A percentile compares a stretch with the other conserved stretches of the same genome.
These are phyloP conservation scores for Drosophila birchii DNA, from an alignment of 2,888 invertebrate species.

Conservation along the genomic window DNA sequence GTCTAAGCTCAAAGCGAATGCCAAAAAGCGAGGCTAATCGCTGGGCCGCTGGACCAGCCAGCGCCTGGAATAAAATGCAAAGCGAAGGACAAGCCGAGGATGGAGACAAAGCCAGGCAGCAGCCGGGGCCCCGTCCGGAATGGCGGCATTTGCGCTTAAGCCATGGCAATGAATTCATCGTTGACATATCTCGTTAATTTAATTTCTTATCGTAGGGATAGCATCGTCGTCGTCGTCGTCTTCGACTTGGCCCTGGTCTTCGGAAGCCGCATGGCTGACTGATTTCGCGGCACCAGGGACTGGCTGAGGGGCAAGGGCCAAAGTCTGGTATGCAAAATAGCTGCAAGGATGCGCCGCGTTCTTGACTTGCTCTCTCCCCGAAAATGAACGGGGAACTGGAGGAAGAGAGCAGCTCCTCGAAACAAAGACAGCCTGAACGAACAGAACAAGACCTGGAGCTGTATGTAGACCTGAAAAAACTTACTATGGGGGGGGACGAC, in stretches of 20 bases:
- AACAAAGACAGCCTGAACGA: conserved; percentile 34
- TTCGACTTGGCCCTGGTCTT: conserved; percentile 48
- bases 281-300: conserved; percentile 45
- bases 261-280: conserved; percentile 76
- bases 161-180: conserved; percentile 84
- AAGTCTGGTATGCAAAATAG: conserved; percentile 78
- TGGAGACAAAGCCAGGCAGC: conserved; percentile 24
- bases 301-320: conserved; percentile 21
- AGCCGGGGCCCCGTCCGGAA: conserved; percentile 66
- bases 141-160: conserved; percentile 84
- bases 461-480: conserved; percentile 22
- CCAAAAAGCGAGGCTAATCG: conserved; percentile 80
- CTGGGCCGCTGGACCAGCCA: conserved; percentile 63
- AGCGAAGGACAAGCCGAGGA: conserved; percentile 45
- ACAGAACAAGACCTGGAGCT: conserved; percentile 29
- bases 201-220: conserved; percentile 84
- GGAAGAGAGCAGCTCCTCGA: conserved; percentile 4
- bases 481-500: conserved; percentile 9
- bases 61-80: conserved; percentile 70
- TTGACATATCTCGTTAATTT: conserved; percentile 85
- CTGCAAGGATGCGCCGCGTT: conserved; percentile 66
- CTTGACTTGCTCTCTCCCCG: conserved; percentile 14
- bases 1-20: conserved; percentile 64
- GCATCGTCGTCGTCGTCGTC: conserved; percentile 67
- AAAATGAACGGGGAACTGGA: too few species aligned